Base-by-base conservation (phyloP, 2,797 vertebrate species). In the Ctenochaetus hawaiiensis region DNA sequence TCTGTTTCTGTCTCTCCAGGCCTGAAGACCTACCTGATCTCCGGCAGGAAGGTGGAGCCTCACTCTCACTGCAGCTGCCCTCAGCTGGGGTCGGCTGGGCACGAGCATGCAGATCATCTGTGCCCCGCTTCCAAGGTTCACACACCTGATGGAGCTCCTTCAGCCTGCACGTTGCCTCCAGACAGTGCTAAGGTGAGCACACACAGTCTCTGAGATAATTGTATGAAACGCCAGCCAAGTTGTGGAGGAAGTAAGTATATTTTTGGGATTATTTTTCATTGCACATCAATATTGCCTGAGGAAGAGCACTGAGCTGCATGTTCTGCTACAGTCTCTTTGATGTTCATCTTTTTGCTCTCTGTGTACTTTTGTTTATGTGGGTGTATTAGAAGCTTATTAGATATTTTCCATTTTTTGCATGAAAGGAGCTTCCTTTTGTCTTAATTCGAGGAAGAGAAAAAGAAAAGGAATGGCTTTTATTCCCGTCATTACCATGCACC, bases 1-100 rank as follows among this genome's bases (percentile, higher is more conserved):
- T 71, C 30, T 30, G 11, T 72, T 45, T 84, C 20, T 60, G 4
- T 69, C 48, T 67, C 34, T 86, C 4, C 89, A 98, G 97, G 97
- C 82, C 91, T 98, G 89, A 97, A 96, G 94, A 98, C 97, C 66
- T 98, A 96, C 88, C 94, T 98, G 93, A 98, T 98, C 90, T 97
- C 97, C 8, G 94, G 96, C 75, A 96, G 96, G 90, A 96, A 95
- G 92, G 82, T 90, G 64, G 96, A 96, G 67, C 77, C 80, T 82
- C 95, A 92, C 53, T 89, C 95, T 45, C 92, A 88, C 12, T 98
- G 97, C 86, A 96, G 92, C 94, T 98, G 97, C 78, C 93, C 96
- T 1, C 96, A 96, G 79, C 69, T 83, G 0, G 86, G 94, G 58
- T 90, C 93, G 51, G 92, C 95, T 34, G 93, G 89, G 57, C 82